A percentile compares a stretch with the other conserved stretches of the same genome.
These are phyloP conservation scores for Pionites leucogaster DNA, from an alignment of 2,113 vertebrate species.

Conservation along the genomic window DNA sequence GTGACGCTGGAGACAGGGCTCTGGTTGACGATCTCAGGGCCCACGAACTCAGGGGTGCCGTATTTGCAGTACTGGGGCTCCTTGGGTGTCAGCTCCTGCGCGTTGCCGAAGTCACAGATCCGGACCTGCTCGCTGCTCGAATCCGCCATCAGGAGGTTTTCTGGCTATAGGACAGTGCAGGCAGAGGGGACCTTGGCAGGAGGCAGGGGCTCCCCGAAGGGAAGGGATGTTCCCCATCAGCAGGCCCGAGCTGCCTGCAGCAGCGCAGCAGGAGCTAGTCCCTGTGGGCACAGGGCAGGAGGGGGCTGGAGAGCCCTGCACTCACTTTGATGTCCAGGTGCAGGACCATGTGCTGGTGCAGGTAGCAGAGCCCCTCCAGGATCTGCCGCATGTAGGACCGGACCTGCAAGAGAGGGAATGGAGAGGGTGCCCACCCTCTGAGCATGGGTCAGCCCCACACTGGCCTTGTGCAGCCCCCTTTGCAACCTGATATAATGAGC, in stretches of 20 bases:
- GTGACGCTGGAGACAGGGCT: slow-evolving; percentile 90
- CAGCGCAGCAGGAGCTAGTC: fast-evolving
- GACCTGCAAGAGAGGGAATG: slow-evolving; percentile 75
- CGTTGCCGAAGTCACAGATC: slow-evolving; percentile 94
- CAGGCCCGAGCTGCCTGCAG: background rate
- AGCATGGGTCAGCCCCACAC: fast-evolving
- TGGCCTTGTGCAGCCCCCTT: background rate
- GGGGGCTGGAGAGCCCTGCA: background rate
- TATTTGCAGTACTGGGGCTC: slow-evolving; percentile 94
- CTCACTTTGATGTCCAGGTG: slow-evolving; percentile 95
- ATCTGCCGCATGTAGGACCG: slow-evolving; percentile 88
- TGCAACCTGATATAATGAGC: background rate
- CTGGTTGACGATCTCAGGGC: slow-evolving; percentile 96
- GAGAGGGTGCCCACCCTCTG: background rate
- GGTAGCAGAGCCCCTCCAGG: slow-evolving; percentile 88
- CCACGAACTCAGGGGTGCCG: slow-evolving; percentile 94
- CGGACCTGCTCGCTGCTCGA: slow-evolving; percentile 85
- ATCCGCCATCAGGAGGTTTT: slow-evolving; percentile 93
- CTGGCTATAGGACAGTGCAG: slow-evolving; percentile 78
- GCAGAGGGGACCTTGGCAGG: background rate
- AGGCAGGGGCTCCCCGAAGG: background rate
- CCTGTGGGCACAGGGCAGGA: fast-evolving
- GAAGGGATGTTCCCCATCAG: background rate
- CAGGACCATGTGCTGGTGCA: slow-evolving; percentile 87
- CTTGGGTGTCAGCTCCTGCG: slow-evolving; percentile 80